Base-by-base conservation (phyloP, 2,888 invertebrate genomes). In the Leptopilina syphax region DNA sequence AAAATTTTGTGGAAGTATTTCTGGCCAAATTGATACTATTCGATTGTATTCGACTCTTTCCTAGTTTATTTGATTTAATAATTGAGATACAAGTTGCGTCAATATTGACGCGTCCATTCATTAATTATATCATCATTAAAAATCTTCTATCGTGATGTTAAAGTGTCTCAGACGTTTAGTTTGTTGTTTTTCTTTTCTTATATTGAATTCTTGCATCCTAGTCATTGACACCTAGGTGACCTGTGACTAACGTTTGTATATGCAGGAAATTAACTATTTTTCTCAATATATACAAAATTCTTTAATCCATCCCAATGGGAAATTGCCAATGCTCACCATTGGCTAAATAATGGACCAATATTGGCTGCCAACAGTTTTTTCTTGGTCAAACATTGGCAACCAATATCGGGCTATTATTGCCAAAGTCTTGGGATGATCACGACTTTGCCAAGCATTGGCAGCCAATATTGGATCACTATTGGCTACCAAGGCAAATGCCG, bases 261-360 rank as follows among this genome's bases (percentile, higher is more conserved):
- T 13, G n/a, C 73, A 57, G 34, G 57, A 57, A 73, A 73, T 67
- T 70, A 50, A 18, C 63, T 70, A 54, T 70, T 70, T 70, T 54
- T 50, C 13, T 18, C 18, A 18, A 18, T 18, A 18, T 18, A 50
- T 70, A 27, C 10, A 24, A 50, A 50, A 70, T 70, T 70, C 47
- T 54, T 54, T 27, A 50, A 70, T 57, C n/a, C 34, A n/a, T n/a
- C n/a, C n/a, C n/a, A n/a, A n/a, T n/a, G n/a, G n/a, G n/a, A n/a
- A n/a, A n/a, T n/a, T n/a, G n/a, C n/a, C n/a, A n/a, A n/a, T n/a
- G n/a, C n/a, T n/a, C n/a, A n/a, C n/a, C n/a, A n/a, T n/a, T n/a
- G n/a, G n/a, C n/a, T n/a, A n/a, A n/a, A n/a, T n/a, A n/a, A n/a
- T n/a, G n/a, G n/a, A n/a, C n/a, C n/a, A n/a, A n/a, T n/a, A n/a